Evolutionary conservation across 2,797 vertebrate species (phyloP).

Genomic region (Acanthornis magna): DNA sequence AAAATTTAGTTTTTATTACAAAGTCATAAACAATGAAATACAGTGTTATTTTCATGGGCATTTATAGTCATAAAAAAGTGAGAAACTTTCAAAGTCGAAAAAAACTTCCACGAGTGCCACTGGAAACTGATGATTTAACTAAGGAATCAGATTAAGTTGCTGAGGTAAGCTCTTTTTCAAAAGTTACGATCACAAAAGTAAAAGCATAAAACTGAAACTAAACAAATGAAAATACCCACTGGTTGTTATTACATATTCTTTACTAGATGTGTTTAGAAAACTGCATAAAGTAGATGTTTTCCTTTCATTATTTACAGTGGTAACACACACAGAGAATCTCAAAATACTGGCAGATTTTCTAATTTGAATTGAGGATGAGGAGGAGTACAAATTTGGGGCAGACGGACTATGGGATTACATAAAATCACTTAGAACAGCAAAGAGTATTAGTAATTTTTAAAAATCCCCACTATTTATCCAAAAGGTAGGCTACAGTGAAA

Average conservation of each 20-base stretch:
- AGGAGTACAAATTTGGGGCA: neutral
- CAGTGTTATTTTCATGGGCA: neutral
- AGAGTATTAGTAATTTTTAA: neutral
- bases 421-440: neutral
- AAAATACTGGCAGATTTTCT: neutral
- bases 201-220: neutral
- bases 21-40: neutral
- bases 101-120: neutral
- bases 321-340: neutral
- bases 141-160: neutral
- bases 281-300: neutral
- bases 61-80: neutral
- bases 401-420: neutral
- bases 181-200: neutral
- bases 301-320: neutral
- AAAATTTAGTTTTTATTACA: neutral
- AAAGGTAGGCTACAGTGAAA: neutral
- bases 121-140: neutral
- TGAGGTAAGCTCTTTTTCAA: neutral
- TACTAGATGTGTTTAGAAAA: neutral
- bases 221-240: neutral
- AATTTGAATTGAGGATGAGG: neutral
- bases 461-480: neutral
- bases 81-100: neutral
- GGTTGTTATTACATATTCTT: neutral